A percentile compares a stretch with the other conserved stretches of the same genome.
Evolutionary conservation across 2,113 vertebrate species (phyloP).

Genomic region (Perognathus longimembris): DNA sequence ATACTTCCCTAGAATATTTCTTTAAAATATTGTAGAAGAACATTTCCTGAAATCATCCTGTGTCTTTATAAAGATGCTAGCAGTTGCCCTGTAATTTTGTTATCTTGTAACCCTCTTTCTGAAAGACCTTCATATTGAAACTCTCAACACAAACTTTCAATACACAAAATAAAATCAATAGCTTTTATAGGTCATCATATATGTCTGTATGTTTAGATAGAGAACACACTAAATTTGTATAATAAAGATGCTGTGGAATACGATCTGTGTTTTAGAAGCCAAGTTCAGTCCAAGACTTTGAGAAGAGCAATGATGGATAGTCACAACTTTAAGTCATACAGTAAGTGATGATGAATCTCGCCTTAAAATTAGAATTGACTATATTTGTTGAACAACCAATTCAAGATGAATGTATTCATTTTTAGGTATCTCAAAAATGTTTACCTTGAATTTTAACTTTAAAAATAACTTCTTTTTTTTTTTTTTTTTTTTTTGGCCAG

Average conservation of each 20-base stretch:
- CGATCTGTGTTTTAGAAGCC: not conserved
- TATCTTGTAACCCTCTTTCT: not conserved
- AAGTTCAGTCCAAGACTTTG: not conserved
- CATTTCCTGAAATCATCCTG: constrained; percentile 16
- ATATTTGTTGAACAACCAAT: not conserved
- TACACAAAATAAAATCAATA: constrained; percentile 51
- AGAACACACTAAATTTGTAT: not conserved
- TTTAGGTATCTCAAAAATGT: not conserved
- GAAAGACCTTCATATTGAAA: constrained; percentile 38
- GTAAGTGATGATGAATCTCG: not conserved
- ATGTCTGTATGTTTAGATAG: constrained; percentile 53
- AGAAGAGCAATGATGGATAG: not conserved
- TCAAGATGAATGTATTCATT: not conserved
- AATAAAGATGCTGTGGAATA: not conserved
- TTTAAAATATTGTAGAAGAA: no score
- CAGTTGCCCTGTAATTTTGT: not conserved
- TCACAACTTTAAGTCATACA: not conserved
- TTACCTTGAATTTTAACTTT: not conserved
- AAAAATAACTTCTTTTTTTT: not conserved
- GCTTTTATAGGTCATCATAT: constrained; percentile 8
- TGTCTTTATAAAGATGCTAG: constrained; percentile 20
- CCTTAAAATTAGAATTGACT: constrained; percentile 52
- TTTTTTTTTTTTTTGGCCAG: no score
- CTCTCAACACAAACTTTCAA: not conserved
- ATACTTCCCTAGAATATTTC: constrained; percentile 96